Conservation (phyloP, 2,113 vertebrate species). For the rabbit (Oryctolagus cuniculus) region mOryCun1.1 NC_091445.1:40060001-40060500, state of each 20-base stretch:
- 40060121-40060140: background rate
- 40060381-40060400: no score
- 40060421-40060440: no score
- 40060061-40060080: fast-evolving
- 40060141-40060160: fast-evolving
- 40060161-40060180: background rate
- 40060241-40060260: background rate
- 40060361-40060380: no score
- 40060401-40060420: no score
- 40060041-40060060: background rate
- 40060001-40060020: background rate
- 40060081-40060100: background rate
- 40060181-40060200: background rate
- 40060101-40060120: background rate
- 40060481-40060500: no score
- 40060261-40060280: background rate
- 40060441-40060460: no score
- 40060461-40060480: no score
- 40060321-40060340: background rate
- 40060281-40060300: background rate
- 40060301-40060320: background rate
- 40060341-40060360: no score
- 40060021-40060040: background rate
- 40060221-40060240: no score
- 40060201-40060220: background rate